These are phyloP conservation scores for Lates calcarifer DNA, from an alignment of 2,113 vertebrate species.

Conservation along the genomic window DNA sequence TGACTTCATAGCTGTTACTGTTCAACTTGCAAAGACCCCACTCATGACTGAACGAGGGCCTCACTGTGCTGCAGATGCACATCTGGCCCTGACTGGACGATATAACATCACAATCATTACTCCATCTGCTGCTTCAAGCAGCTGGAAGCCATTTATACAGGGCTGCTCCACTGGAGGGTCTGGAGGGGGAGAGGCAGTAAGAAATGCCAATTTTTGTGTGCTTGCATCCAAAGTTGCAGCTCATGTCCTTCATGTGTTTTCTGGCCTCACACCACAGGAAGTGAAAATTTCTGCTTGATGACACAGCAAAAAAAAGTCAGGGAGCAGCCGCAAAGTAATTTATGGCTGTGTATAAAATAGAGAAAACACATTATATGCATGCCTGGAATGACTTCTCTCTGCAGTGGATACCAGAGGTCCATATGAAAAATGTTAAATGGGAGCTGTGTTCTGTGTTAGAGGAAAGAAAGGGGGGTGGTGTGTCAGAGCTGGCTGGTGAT, in stretches of 20 bases:
- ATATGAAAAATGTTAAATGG: slow-evolving; percentile 60
- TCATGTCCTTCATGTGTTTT: slow-evolving; percentile 19
- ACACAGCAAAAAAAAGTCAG: slow-evolving; percentile 20
- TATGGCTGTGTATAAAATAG: slow-evolving; percentile 24
- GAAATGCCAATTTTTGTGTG: background rate
- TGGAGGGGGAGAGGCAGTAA: background rate
- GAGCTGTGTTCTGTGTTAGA: slow-evolving; percentile 25
- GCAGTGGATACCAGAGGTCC: slow-evolving; percentile 14
- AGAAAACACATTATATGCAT: slow-evolving; percentile 25
- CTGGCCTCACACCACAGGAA: slow-evolving; percentile 45
- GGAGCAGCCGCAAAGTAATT: slow-evolving; percentile 32
- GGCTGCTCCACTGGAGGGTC: slow-evolving; percentile 11
- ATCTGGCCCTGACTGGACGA: slow-evolving; percentile 44
- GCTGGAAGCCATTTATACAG: slow-evolving; percentile 63
- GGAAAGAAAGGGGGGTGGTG: slow-evolving; percentile 39
- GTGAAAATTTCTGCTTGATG: slow-evolving; percentile 37
- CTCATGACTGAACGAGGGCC: slow-evolving; percentile 29
- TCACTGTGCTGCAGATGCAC: slow-evolving; percentile 39
- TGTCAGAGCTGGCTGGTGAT: slow-evolving; percentile 50
- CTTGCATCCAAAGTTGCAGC: slow-evolving; percentile 18
- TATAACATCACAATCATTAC: slow-evolving; percentile 7
- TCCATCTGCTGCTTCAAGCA: slow-evolving; percentile 35
- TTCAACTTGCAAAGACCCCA: slow-evolving; percentile 18
- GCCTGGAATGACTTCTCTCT: slow-evolving; percentile 24
- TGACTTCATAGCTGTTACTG: background rate